Base-by-base conservation (phyloP, 2,888 invertebrate species). In the Endotricha flammealis region DNA sequence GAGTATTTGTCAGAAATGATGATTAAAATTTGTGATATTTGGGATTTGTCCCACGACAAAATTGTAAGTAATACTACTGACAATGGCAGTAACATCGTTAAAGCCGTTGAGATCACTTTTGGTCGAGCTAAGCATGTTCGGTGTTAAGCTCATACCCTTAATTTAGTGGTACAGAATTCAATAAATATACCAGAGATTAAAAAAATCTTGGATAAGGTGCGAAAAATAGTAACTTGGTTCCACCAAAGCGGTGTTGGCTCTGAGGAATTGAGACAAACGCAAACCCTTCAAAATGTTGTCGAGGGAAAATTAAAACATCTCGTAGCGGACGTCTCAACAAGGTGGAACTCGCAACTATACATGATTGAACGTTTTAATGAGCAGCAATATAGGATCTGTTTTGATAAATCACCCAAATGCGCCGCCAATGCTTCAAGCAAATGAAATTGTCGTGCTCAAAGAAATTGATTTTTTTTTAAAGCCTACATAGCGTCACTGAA, bases 361-460 rank as follows among this genome's bases (percentile, higher is more conserved):
- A 48, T 48, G 44, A 38, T 46, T 38, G 41, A 47, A 41, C 37
- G 38, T 32, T 37, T 43, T 39, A 32, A 43, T 48, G 36, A 46
- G 46, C 28, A 32, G 32, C 29, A 44, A 31, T 27, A 44, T 56
- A 20, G 51, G 44, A 30, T 44, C 48, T 9, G 49, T 31, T 43
- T 45, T 59, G 29, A 38, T 51, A 36, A 50, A 44, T 31, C 32
- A 54, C 42, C 42, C 48, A 25, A 50, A 51, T 41, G 46, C 55
- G 23, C 56, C 57, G 29, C 48, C 44, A 36, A 62, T 64, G 59
- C 34, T 62, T 24, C 49, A 45, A 46, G 60, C 54, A 27, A 44
- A 31, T 35, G 56, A 54, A 44, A 41, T 60, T 32, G 48, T 42
- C 35, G 42, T 53, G 27, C 44, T 38, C n/a, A n/a, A n/a, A n/a